phyloP scores from a whole-genome alignment of 2,888 invertebrate genomes.

The Conomelus anceps region DNA sequence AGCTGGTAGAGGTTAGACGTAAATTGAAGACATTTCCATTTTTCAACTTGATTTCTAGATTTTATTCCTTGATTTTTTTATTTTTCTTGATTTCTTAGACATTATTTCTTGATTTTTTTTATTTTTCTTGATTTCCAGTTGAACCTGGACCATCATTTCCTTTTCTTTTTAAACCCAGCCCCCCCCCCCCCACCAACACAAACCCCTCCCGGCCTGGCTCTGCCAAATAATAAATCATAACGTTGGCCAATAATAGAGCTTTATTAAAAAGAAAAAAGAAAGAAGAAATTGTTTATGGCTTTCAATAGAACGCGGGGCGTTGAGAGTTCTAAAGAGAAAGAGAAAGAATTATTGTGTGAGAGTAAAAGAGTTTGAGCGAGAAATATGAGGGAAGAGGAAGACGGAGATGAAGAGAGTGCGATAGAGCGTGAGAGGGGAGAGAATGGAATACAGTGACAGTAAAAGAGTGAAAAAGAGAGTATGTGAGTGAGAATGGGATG shows the following conservation, averaged over 20 bases:
- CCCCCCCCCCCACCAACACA: not conserved
- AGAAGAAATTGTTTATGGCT: not conserved
- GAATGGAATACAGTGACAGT: too few relatives aligned
- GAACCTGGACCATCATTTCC: not conserved
- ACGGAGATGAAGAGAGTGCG: not conserved
- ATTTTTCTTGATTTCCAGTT: not conserved
- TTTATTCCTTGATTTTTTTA: too few relatives aligned
- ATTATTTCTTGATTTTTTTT: not conserved
- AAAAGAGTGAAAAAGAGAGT: too few relatives aligned
- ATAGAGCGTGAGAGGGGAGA: too few relatives aligned
- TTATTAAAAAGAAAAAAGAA: not conserved
- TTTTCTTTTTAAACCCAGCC: not conserved
- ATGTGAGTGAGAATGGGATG: too few relatives aligned
- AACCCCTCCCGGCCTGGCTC: not conserved
- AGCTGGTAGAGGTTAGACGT: too few relatives aligned
- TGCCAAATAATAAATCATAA: not conserved
- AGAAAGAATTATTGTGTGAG: not conserved
- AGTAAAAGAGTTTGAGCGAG: not conserved
- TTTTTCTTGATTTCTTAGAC: too few relatives aligned
- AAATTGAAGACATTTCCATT: too few relatives aligned
- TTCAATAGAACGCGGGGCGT: not conserved
- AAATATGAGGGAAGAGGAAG: not conserved
- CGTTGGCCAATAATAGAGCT: not conserved
- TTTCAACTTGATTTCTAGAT: too few relatives aligned
- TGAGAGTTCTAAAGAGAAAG: not conserved